Evolutionary conservation across 1,140 invertebrate species (phyloP).

Genomic region (Drosophila kepulauana): DNA sequence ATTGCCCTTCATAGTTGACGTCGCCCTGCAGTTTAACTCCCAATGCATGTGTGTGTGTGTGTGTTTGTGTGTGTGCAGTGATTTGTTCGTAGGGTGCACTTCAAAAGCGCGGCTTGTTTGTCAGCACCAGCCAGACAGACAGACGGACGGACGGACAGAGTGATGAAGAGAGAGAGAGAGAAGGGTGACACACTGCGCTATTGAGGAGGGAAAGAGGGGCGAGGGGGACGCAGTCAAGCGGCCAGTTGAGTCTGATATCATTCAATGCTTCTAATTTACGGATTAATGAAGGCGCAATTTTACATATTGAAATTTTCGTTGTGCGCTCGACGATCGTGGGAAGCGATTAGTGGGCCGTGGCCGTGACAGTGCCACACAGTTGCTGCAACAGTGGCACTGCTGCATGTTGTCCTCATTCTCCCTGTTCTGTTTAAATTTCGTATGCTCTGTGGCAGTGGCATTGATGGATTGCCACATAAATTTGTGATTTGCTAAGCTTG

Average conservation of each 20-base stretch:
- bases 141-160: neutral
- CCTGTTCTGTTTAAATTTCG: constrained; percentile 25
- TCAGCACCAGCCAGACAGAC: constrained; percentile 50
- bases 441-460: constrained; percentile 50
- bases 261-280: constrained; percentile 82
- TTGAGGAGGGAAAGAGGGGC: too few relatives aligned
- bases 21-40: constrained; percentile 34
- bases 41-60: constrained; percentile 26
- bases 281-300: constrained; percentile 82
- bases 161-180: neutral
- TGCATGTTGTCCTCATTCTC: constrained; percentile 8
- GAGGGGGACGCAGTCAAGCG: constrained; percentile 16
- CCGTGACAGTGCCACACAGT: constrained; percentile 7
- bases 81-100: constrained; percentile 67
- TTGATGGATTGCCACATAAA: constrained; percentile 83
- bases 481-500: constrained; percentile 78
- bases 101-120: constrained; percentile 57
- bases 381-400: neutral
- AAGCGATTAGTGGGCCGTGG: constrained; percentile 69
- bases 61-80: constrained; percentile 52
- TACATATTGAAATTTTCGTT: constrained; percentile 75
- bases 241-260: constrained; percentile 58
- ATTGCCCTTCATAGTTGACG: constrained; percentile 45
- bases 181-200: neutral
- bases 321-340: constrained; percentile 66